These are phyloP conservation scores for Rhinichthys osculus DNA, from an alignment of 2,797 vertebrate genomes.

Conservation along the genomic window DNA sequence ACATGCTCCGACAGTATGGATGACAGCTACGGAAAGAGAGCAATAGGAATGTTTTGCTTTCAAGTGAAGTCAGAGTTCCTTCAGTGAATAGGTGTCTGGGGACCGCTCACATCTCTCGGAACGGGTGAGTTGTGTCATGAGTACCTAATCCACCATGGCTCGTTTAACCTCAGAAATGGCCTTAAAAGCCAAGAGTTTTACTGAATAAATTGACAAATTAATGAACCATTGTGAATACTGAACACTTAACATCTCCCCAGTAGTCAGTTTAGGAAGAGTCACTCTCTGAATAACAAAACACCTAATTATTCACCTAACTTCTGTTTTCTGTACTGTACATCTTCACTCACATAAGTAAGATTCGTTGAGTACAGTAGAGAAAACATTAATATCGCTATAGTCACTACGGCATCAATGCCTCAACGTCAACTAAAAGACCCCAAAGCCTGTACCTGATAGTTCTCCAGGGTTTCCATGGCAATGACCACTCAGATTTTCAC, in stretches of 20 bases:
- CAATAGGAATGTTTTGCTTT: conserved; percentile 33
- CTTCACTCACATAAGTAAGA: neutral
- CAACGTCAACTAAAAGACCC: conserved; percentile 35
- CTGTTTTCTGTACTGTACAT: neutral
- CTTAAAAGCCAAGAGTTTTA: conserved; percentile 51
- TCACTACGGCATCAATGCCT: conserved; percentile 43
- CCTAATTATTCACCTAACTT: too few relatives aligned
- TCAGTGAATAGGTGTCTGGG: conserved; percentile 44
- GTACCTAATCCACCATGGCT: conserved; percentile 56
- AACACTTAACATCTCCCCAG: conserved; percentile 43
- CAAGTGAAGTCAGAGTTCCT: conserved; percentile 43
- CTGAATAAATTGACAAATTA: conserved; percentile 57
- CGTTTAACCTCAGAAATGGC: conserved; percentile 45
- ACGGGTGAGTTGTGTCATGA: conserved; percentile 33
- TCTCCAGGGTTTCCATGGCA: conserved; percentile 60
- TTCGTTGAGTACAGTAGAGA: conserved; percentile 7
- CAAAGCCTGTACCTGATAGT: conserved; percentile 27
- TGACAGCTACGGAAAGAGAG: conserved; percentile 3
- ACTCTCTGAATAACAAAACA: conserved; percentile 55
- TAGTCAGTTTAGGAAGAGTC: conserved; percentile 58
- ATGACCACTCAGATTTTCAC: conserved; percentile 32
- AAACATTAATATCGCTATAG: conserved; percentile 48
- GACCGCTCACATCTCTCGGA: conserved; percentile 48
- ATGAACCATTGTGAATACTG: conserved; percentile 57
- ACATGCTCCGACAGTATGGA: neutral